Conservation (phyloP, 2,797 vertebrate genomes). For the Danio jaintianensis region DNA sequence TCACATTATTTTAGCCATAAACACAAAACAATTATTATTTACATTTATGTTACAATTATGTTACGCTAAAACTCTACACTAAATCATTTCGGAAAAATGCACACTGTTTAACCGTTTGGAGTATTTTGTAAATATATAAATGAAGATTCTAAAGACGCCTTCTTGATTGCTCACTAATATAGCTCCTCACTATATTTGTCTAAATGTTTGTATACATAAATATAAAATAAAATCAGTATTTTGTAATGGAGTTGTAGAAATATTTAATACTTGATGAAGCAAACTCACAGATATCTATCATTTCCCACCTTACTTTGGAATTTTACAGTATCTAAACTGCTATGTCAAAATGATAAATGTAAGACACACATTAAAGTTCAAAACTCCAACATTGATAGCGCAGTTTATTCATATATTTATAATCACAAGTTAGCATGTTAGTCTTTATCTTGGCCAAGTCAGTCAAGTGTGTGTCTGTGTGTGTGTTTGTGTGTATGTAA, state of each 20-base stretch:
- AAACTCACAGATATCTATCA: background rate
- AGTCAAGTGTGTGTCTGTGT: slow-evolving; percentile 5
- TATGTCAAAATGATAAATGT: background rate
- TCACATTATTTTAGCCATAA: background rate
- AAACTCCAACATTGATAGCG: background rate
- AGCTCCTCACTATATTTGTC: slow-evolving; percentile 33
- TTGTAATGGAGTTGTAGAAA: slow-evolving; percentile 24
- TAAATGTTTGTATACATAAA: slow-evolving; percentile 53
- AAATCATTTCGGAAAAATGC: background rate
- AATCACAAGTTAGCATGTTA: slow-evolving; percentile 15
- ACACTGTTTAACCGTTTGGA: background rate
- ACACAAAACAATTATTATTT: too few relatives aligned
- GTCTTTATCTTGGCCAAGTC: slow-evolving; percentile 12
- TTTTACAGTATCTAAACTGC: background rate
- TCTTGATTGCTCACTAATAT: slow-evolving; percentile 31
- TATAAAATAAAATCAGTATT: slow-evolving; percentile 40
- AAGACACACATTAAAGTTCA: background rate
- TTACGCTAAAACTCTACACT: background rate
- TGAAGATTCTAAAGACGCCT: background rate
- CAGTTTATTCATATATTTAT: slow-evolving; percentile 31
- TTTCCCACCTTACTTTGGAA: background rate
- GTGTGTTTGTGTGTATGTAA: slow-evolving; percentile 46
- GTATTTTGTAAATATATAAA: slow-evolving; percentile 41
- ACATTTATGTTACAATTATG: too few relatives aligned
- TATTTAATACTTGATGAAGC: slow-evolving; percentile 1